These are phyloP conservation scores for Campylomormyrus numenius DNA, from an alignment of 2,113 vertebrate genomes.

Conservation along the genomic window DNA sequence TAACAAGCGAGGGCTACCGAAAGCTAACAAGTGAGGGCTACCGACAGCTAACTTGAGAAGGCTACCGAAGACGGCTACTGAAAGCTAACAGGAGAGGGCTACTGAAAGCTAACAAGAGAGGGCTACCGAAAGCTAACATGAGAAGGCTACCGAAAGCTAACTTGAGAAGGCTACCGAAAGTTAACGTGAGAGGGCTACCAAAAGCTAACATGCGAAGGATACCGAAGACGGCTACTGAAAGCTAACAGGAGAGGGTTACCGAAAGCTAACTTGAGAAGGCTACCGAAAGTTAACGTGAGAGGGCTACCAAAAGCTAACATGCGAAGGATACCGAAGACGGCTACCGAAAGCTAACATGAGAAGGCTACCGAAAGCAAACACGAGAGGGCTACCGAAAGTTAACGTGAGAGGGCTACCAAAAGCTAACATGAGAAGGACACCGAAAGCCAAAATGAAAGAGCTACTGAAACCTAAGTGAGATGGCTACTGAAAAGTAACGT, in stretches of 20 bases:
- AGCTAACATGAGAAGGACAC: too few species aligned
- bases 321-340: too few species aligned
- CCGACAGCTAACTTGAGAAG: background rate
- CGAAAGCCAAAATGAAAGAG: background rate
- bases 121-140: background rate
- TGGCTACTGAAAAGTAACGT: background rate
- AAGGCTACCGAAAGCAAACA: too few species aligned
- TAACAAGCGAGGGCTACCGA: too few species aligned
- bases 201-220: background rate
- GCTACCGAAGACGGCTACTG: background rate
- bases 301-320: background rate
- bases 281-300: background rate
- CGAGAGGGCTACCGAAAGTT: too few species aligned
- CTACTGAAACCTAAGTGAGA: background rate
- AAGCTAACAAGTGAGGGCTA: background rate
- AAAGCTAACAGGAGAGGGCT: too few species aligned
- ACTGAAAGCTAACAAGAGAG: background rate
- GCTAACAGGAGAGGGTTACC: too few species aligned
- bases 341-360: background rate
- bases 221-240: too few species aligned
- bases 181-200: background rate
- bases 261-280: too few species aligned
- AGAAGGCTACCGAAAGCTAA: background rate
- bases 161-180: background rate
- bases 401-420: too few species aligned